Conservation (phyloP, 2,113 vertebrate genomes). For the Hypanus sabinus region DNA sequence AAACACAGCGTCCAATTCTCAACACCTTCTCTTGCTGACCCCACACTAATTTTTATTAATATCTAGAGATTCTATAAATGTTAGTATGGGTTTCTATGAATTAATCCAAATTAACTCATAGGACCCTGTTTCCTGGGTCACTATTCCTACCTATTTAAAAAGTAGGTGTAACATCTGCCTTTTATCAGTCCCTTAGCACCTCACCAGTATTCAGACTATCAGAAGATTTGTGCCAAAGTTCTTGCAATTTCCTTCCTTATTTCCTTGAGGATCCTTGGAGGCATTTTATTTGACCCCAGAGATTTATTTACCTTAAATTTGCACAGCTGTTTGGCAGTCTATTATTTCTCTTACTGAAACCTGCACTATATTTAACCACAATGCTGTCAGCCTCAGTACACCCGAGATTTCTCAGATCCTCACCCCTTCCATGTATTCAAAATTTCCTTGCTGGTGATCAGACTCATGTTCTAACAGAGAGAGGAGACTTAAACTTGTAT, state of each 20-base stretch:
- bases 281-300: conserved; percentile 26
- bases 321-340: conserved; percentile 10
- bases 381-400: neutral
- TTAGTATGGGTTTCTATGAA: neutral
- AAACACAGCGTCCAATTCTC: neutral
- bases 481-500: neutral
- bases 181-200: neutral
- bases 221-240: conserved; percentile 17
- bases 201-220: conserved; percentile 1
- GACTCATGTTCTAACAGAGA: neutral
- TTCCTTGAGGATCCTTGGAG: conserved; percentile 7
- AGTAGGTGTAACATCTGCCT: conserved; percentile 26
- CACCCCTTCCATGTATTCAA: neutral
- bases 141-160: neutral
- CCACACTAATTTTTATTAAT: neutral
- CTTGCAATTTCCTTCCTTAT: conserved; percentile 25
- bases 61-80: neutral
- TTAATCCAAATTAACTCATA: too few relatives aligned
- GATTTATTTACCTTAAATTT: conserved; percentile 16
- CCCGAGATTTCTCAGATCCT: neutral
- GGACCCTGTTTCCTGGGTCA: conserved; percentile 15
- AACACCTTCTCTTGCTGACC: neutral
- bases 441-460: neutral
- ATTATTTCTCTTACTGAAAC: conserved; percentile 9
- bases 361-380: neutral